Conservation (phyloP, 1,140 invertebrate species). For the Drosophila guanche region DNA sequence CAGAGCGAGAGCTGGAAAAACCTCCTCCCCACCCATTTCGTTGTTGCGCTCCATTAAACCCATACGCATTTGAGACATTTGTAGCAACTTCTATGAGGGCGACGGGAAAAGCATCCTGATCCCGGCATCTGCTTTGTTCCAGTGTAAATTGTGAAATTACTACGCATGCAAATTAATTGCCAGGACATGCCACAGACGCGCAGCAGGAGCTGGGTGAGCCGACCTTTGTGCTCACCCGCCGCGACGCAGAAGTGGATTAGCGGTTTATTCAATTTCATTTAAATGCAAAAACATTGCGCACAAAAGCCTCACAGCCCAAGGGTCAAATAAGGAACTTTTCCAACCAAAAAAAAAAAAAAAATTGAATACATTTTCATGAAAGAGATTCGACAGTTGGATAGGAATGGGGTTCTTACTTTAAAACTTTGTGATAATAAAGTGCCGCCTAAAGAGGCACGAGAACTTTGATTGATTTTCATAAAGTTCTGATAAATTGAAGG, state of each 20-base stretch:
- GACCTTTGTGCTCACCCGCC: slow-evolving; percentile 41
- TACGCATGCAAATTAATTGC: slow-evolving; percentile 71
- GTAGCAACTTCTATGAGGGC: slow-evolving; percentile 6
- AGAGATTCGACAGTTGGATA: background rate
- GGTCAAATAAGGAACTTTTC: slow-evolving; percentile 40
- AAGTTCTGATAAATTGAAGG: too few species aligned
- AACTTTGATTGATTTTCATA: too few species aligned
- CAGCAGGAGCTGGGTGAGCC: slow-evolving; percentile 23
- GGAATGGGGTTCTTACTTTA: background rate
- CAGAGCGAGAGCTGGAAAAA: slow-evolving; percentile 29
- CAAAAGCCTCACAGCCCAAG: slow-evolving; percentile 20
- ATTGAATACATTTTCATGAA: background rate
- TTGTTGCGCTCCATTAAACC: slow-evolving; percentile 44
- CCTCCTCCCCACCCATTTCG: slow-evolving; percentile 23
- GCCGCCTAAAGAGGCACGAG: too few species aligned
- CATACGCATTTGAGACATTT: slow-evolving; percentile 14
- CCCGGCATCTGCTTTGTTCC: slow-evolving; percentile 19
- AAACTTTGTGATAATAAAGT: too few species aligned
- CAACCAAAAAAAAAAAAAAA: slow-evolving; percentile 10
- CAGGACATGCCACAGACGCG: slow-evolving; percentile 21
- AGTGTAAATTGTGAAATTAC: slow-evolving; percentile 48
- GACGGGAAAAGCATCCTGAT: background rate
- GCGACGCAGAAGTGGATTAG: slow-evolving; percentile 66
- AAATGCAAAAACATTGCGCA: slow-evolving; percentile 73
- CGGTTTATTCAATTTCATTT: slow-evolving; percentile 76